These are phyloP conservation scores for Eristalinus sepulchralis DNA, from an alignment of 2,888 invertebrate genomes.

Conservation along the genomic window DNA sequence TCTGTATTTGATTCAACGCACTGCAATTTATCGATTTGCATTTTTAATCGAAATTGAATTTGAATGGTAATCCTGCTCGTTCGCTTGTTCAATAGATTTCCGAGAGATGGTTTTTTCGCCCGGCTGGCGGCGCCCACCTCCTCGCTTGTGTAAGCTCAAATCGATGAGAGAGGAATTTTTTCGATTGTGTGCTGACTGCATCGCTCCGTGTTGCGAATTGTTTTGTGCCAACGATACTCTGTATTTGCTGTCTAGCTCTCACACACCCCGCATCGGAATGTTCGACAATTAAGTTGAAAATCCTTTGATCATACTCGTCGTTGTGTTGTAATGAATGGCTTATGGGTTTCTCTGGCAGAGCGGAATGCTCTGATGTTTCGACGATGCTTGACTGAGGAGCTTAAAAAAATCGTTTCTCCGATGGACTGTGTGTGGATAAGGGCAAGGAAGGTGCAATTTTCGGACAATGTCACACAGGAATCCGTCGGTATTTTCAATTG, in stretches of 20 bases:
- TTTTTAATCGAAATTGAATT: constrained; percentile 59
- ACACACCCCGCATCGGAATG: constrained; percentile 43
- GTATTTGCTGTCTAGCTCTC: constrained; percentile 16
- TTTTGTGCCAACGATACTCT: not conserved
- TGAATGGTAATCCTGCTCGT: constrained; percentile 31
- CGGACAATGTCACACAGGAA: not conserved
- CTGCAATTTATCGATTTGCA: constrained; percentile 53
- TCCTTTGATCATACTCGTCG: constrained; percentile 42
- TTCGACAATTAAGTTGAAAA: constrained; percentile 57
- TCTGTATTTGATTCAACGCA: constrained; percentile 25
- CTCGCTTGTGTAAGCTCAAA: constrained; percentile 8
- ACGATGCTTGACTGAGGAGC: not conserved
- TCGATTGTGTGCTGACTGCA: not conserved
- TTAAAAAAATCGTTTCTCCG: constrained; percentile 24
- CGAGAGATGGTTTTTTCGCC: not conserved
- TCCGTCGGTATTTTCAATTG: not conserved
- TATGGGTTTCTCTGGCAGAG: constrained; percentile 13
- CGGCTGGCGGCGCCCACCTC: not conserved
- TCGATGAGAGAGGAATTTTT: constrained; percentile 7
- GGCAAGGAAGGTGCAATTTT: not conserved
- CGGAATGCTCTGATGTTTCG: not conserved
- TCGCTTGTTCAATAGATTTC: constrained; percentile 32
- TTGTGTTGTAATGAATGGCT: constrained; percentile 27
- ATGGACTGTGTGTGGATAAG: not conserved
- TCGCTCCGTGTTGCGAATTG: not conserved